These are phyloP conservation scores for Scolanthus callimorphus DNA, from an alignment of 92 coral and sea anemone genomes.

Conservation along the genomic window DNA sequence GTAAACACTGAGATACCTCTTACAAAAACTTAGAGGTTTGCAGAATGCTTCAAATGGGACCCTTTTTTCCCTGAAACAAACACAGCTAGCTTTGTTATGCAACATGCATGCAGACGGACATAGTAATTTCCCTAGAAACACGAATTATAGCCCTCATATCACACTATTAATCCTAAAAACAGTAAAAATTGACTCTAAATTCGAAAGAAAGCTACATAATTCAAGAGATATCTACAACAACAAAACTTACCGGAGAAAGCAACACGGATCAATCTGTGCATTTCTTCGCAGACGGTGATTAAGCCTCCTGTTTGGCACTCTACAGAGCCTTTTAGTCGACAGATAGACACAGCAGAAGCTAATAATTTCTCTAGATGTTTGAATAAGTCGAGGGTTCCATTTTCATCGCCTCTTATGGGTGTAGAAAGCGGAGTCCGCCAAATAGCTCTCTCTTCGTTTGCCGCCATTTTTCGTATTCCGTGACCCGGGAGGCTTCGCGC, in stretches of 20 bases:
- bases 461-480: slow-evolving; percentile 69
- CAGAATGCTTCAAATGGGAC: no score
- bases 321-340: slow-evolving; percentile 92
- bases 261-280: slow-evolving; percentile 84
- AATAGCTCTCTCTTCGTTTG: slow-evolving; percentile 30
- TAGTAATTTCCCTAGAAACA: no score
- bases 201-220: no score
- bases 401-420: slow-evolving; percentile 61
- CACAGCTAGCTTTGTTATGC: no score
- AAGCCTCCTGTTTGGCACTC: slow-evolving; percentile 98
- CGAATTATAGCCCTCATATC: no score
- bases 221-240: no score
- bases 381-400: slow-evolving; percentile 65
- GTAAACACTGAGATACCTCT: no score
- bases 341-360: slow-evolving; percentile 97
- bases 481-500: not conserved
- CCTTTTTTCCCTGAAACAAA: no score
- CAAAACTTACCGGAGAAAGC: slow-evolving; percentile 72
- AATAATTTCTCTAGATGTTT: slow-evolving; percentile 87
- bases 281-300: slow-evolving; percentile 92
- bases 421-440: slow-evolving; percentile 87
- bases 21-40: no score
- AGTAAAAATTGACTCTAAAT: no score
- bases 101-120: no score
- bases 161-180: no score